These are phyloP conservation scores for Pachycephus smyrnensis DNA, from an alignment of 2,888 invertebrate genomes.

Conservation along the genomic window DNA sequence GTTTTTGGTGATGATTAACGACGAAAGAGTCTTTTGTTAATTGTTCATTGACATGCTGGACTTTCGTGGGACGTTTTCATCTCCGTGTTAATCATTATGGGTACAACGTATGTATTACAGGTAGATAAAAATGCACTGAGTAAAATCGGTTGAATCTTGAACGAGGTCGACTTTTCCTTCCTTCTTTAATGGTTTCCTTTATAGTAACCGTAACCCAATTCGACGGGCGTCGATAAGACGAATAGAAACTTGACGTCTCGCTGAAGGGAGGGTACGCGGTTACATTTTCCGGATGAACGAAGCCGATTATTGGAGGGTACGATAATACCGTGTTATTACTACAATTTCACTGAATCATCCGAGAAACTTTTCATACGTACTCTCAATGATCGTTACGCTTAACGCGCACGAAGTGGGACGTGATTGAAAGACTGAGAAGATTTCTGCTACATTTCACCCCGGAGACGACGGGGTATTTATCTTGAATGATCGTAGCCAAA, in stretches of 20 bases:
- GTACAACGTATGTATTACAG: background rate
- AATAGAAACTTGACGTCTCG: background rate
- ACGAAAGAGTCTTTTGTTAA: background rate
- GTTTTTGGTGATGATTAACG: background rate
- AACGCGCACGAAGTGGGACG: background rate
- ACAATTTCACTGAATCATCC: background rate
- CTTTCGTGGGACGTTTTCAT: background rate
- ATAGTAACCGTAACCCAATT: background rate
- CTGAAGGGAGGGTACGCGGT: background rate
- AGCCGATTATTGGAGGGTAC: background rate
- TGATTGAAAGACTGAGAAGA: background rate
- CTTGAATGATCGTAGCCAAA: background rate
- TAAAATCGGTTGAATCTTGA: background rate
- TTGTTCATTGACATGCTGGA: background rate
- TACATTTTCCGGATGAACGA: background rate
- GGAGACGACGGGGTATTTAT: background rate
- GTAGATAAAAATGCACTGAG: background rate
- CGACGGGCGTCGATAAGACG: background rate
- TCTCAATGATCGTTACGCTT: background rate
- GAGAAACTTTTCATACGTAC: background rate
- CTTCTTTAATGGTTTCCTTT: background rate
- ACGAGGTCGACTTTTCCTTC: constrained; percentile 2
- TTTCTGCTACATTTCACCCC: background rate
- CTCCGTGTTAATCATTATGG: background rate
- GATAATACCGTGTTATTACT: background rate